phyloP scores from a whole-genome alignment of 1,140 invertebrate genomes.

The Bombus impatiens region DNA sequence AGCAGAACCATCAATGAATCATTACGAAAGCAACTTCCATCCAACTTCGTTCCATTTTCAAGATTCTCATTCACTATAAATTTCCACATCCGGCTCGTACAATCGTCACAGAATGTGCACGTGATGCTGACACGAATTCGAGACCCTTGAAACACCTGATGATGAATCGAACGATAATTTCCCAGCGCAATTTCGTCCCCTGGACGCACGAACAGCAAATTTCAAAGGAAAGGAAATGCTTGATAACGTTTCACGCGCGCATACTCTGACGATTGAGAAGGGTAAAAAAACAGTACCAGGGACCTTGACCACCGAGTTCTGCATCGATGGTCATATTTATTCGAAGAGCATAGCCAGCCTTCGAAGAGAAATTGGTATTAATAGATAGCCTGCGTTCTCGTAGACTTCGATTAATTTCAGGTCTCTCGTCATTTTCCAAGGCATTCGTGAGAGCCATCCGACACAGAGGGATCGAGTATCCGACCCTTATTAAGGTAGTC shows the following conservation, averaged over 20 bases:
- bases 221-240: constrained; percentile 2
- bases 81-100: constrained; percentile 47
- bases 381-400: constrained; percentile 34
- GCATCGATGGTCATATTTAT: constrained; percentile 60
- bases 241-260: constrained; percentile 15
- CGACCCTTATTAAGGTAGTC: constrained; percentile 45
- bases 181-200: constrained; percentile 30
- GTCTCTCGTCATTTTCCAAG: constrained; percentile 37
- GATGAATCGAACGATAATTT: constrained; percentile 31
- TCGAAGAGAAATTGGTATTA: constrained; percentile 49
- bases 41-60: background rate
- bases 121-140: constrained; percentile 42
- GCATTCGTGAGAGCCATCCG: constrained; percentile 1
- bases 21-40: background rate
- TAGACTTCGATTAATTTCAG: constrained; percentile 58
- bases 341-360: constrained; percentile 28
- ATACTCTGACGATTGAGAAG: no score
- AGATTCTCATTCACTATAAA: constrained; percentile 32
- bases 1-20: constrained; percentile 1
- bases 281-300: background rate
- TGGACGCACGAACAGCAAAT: background rate
- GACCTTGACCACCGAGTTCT: constrained; percentile 61
- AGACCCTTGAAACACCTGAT: background rate
- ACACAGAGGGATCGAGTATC: constrained; percentile 35
- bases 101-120: constrained; percentile 56